A percentile compares a stretch with the other conserved stretches of the same genome.
These are phyloP conservation scores for Drosophila pseudotakahashii DNA, from an alignment of 2,888 invertebrate genomes.

Conservation along the genomic window DNA sequence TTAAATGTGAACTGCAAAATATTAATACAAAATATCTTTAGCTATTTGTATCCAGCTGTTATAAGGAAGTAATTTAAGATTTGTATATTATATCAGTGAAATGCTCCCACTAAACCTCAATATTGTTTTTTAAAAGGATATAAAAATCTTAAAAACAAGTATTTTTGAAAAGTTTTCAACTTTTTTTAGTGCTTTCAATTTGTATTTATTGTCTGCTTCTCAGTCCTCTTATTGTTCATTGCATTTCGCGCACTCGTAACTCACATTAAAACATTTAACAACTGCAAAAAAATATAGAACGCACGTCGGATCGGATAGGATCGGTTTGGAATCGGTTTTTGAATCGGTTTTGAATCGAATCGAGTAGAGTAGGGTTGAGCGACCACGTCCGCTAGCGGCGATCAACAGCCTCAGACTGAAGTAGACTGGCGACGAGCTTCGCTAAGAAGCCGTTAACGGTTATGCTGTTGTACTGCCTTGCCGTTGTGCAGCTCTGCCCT, in stretches of 20 bases:
- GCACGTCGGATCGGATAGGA: constrained; percentile 12
- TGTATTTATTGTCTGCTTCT: neutral
- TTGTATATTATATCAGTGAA: neutral
- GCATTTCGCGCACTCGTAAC: constrained; percentile 36
- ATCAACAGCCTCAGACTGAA: constrained; percentile 75
- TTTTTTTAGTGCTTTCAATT: neutral
- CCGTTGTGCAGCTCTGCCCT: too few species aligned
- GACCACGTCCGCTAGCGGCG: constrained; percentile 73
- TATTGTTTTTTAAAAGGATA: neutral
- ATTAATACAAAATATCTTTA: neutral
- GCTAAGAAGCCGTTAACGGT: constrained; percentile 41
- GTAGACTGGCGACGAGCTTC: constrained; percentile 9
- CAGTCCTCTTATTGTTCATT: constrained; percentile 2
- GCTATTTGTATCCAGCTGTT: neutral
- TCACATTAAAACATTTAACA: constrained; percentile 63
- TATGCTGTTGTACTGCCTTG: too few species aligned
- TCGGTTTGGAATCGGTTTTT: constrained; percentile 4
- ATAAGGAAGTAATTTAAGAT: neutral
- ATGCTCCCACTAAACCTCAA: neutral
- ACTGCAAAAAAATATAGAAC: constrained; percentile 31
- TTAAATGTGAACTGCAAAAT: neutral
- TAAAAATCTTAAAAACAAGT: neutral
- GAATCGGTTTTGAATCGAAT: constrained; percentile 5
- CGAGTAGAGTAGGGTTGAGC: constrained; percentile 42
- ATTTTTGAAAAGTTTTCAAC: neutral